Base-by-base conservation (phyloP, 2,888 invertebrate genomes). In the Proisotoma minuta region DNA sequence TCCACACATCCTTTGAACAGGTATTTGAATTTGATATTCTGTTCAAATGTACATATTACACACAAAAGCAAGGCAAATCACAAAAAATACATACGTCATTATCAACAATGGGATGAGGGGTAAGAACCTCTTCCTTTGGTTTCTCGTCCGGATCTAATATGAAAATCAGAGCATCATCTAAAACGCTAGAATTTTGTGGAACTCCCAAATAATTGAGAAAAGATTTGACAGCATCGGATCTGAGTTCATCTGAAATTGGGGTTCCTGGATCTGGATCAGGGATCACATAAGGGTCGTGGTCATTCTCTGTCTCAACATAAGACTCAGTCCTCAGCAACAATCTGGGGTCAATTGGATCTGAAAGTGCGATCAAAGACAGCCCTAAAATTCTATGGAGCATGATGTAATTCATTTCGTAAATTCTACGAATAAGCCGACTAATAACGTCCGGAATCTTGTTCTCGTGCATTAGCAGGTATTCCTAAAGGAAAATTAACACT, bases 141-240 rank as follows among this genome's bases (percentile, higher is more conserved):
- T 8, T 8, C 5, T 34, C 28, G 20, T 61, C 62, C 20, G 65
- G 43, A 1, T 65, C 62, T 2, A 51, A 3, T 2, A 65, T 24
- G 0, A 28, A 3, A 3, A 65, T 51, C 22, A 29, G 27, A 39
- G 61, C 58, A 18, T 49, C 3, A 5, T 56, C 28, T 2, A 47
- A n/a, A n/a, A 47, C 34, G 34, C 15, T 34, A 10, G 34, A 34
- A 34, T 34, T 34, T 34, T 15, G 8, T 5, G 47, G 61, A 18
- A 62, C 59, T 2, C 53, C 59, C 29, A 65, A 28, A 34, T 28
- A 65, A 3, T 50, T 26, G 57, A 59, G 47, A 24, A 65, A 62
- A 39, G 50, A 43, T 51, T 20, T 15, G 1, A 65, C 29, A 5
- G 65, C 61, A 2, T 56, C 27, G 8, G 15, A 34, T 10, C 8